These are phyloP conservation scores for Eriocheir sinensis DNA, from an alignment of 1,140 invertebrate genomes.

Conservation along the genomic window DNA sequence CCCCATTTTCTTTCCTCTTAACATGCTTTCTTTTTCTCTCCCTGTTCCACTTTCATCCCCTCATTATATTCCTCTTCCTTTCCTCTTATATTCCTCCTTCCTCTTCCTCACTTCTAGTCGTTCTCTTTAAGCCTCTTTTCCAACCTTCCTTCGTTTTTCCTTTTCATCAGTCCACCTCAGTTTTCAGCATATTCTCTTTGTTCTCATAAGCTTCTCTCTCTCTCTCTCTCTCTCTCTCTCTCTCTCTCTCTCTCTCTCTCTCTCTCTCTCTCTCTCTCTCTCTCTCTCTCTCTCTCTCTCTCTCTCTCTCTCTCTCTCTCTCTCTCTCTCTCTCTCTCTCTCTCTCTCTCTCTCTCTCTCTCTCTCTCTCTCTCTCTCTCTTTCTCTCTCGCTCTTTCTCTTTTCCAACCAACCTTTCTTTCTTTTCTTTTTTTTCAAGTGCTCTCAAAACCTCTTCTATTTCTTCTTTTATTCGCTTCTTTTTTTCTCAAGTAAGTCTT, in stretches of 20 bases:
- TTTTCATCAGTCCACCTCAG: neutral
- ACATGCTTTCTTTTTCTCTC: no score
- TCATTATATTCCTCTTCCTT: no score
- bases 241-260: constrained; percentile 52
- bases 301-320: constrained; percentile 60
- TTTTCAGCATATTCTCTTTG: neutral
- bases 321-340: constrained; percentile 42
- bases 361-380: constrained; percentile 43
- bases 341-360: constrained; percentile 19
- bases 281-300: constrained; percentile 41
- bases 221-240: constrained; percentile 41
- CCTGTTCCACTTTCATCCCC: no score
- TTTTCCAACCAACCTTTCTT: no score
- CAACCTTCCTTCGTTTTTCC: neutral
- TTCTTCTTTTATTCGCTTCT: no score
- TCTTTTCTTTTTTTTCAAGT: no score
- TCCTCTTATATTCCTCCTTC: no score
- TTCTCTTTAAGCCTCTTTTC: no score
- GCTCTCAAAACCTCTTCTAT: no score
- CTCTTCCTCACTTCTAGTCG: no score
- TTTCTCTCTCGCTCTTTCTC: neutral
- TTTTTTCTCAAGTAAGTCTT: no score
- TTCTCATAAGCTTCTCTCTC: constrained; percentile 34
- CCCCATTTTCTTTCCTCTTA: no score
- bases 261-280: constrained; percentile 40